Evolutionary conservation across 2,888 invertebrate genomes (phyloP), one percentile per base, ranked within the genome.

Genomic region (Campoplex nolae): DNA sequence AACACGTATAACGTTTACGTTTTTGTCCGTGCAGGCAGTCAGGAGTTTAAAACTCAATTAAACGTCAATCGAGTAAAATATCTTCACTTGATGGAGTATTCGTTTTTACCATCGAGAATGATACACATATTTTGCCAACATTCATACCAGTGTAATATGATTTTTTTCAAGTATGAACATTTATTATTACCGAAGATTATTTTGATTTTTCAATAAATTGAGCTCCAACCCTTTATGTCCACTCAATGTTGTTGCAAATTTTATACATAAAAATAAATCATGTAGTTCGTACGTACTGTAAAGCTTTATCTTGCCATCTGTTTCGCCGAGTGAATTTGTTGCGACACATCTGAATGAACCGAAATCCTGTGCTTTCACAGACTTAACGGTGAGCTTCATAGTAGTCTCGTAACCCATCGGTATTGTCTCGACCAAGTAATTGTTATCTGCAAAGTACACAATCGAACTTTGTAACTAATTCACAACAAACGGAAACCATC

Each of bases 301-400:
- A 75, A 95, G 89, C 89, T 94, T 95, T 88, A 95, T 95, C 89
- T 93, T 94, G 28, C 95, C 95, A 85, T 95, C 95, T 23, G 95
- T 95, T 83, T 94, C 94, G 54, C 95, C 95, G n/a, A 95, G 92
- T 28, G 95, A 94, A 90, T 95, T 95, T 58, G 95, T 95, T 51
- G 95, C 94, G 76, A 95, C 92, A 87, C 95, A 95, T 78, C 93
- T 92, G 88, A 95, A 95, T 56, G 93, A 91, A 48, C 95, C 95
- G 74, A 93, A 95, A 90, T 95, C 95, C 84, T 93, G 92, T 2
- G 89, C 81, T 73, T 94, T 92, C 32, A 95, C 93, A n/a, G 94
- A 92, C 58, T 91, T 92, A 84, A 95, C 95, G 73, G 93, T 94
- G 70, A 95, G 91, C 89, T 92, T 94, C 95, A 95, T 95, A 74